Base-by-base conservation (phyloP, 2,113 vertebrate species). In the Crotophaga sulcirostris region DNA sequence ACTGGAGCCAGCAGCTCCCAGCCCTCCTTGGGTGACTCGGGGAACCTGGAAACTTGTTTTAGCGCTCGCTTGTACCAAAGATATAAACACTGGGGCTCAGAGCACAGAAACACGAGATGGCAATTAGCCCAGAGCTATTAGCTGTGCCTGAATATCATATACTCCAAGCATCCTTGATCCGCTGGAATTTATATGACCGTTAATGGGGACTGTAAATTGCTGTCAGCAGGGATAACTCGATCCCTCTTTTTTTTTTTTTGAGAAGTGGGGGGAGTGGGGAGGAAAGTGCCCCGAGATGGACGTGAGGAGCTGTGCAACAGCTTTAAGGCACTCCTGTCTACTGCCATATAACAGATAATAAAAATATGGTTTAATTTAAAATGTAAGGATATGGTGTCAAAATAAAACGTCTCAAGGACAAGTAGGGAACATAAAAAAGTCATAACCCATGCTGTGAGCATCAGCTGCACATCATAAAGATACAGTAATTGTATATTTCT, bases 391-490 rank as follows among this genome's bases (percentile, higher is more conserved):
- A 64, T 21, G 7, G 88, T 83, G 93, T 96, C 94, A 93, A 94
- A 87, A 90, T 80, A 80, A 89, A 97, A 96, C 36, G 97, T 94
- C 93, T 62, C 69, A 59, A 18, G 95, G 94, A 97, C 90, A 51
- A 89, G 91, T 19, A 84, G 28, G 72, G 87, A 92, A 92, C 77
- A 94, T 96, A 94, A 96, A 97, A 92, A 93, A 97, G 96, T 93
- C 94, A 60, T 0, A 54, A 90, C 49, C 94, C 97, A 96, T 87
- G 63, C 97, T n/a, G 89, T 33, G 23, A 56, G 19, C 52, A 97
- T 98, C 98, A 97, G 36, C 38, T 93, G 16, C 98, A 98, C 98
- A 20, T 97, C 97, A 90, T 98, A 98, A 98, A 97, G 96, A 98
- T 97, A 95, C 91, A 81, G 92, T 96, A 96, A 97, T 94, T 94